Percentiles rank a stretch among this genome's conserved stretches.
phyloP scores from a whole-genome alignment of 2,797 vertebrate genomes.

The Alosa sapidissima region DNA sequence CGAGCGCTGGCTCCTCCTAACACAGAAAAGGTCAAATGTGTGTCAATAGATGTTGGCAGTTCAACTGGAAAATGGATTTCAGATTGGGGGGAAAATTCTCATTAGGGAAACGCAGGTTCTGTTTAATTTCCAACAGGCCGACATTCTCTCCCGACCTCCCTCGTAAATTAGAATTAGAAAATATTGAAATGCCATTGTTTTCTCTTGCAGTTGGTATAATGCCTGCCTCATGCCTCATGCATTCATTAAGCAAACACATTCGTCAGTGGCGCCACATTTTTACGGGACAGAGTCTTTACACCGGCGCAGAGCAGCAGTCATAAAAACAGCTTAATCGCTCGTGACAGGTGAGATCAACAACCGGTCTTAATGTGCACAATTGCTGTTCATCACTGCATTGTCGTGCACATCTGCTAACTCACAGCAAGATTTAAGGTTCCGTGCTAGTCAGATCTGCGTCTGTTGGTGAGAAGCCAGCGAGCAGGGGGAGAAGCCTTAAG shows the following conservation, averaged over 20 bases:
- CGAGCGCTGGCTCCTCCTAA: constrained; percentile 4
- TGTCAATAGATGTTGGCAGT: constrained; percentile 25
- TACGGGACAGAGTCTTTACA: background rate
- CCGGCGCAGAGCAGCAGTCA: background rate
- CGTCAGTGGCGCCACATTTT: background rate
- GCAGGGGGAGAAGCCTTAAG: background rate
- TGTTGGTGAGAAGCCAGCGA: background rate
- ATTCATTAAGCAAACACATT: background rate
- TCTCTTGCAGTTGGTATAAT: background rate
- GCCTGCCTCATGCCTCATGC: background rate
- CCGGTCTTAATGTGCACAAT: background rate
- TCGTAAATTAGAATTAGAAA: background rate
- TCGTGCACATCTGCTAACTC: background rate
- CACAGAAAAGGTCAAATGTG: constrained; percentile 23
- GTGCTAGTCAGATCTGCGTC: background rate
- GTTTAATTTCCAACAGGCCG: background rate
- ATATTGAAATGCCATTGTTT: background rate
- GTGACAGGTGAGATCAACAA: constrained; percentile 16
- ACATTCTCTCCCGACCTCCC: background rate
- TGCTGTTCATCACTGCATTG: constrained; percentile 8
- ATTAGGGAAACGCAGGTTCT: constrained; percentile 5
- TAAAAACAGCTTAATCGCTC: background rate
- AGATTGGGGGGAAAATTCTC: background rate
- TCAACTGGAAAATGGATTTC: background rate
- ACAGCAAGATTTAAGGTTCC: constrained; percentile 11